Evolutionary conservation across 1,140 invertebrate genomes (phyloP), one percentile per base, ranked within the genome.

Genomic region (Leptestheria dahalacensis): DNA sequence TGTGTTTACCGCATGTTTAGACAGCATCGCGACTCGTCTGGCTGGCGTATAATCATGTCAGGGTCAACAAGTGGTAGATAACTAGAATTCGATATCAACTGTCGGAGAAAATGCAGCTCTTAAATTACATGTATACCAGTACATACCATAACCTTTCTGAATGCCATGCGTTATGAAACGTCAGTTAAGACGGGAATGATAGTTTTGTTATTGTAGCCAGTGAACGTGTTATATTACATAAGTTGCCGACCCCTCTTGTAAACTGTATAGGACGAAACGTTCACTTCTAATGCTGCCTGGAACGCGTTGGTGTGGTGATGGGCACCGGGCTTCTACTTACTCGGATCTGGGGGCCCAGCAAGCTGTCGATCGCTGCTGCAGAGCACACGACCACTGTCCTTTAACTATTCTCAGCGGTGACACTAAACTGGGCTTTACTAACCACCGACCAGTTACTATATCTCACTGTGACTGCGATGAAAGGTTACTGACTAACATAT

Each of bases 391-490:
- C 69, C 73, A 80, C 61, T 90, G 87, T 66, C 67, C 73, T 1
- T 63, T 74, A 61, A 80, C 79, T 65, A 88, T 92, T 63, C 77
- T 78, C 26, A 78, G 77, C 15, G 80, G 90, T 67, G 77, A 77
- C 18, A 77, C 75, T 58, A 78, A 77, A 66, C 89, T 80, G 70
- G 79, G 81, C 61, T 75, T 83, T 61, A 85, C 86, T 77, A 92
- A 92, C 76, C 81, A 77, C 68, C 78, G 82, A 54, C 83, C 86
- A 33, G 86, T 85, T 72, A 91, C 87, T 6, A 72, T 91, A n/a
- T 87, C 84, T 59, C 85, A 90, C 68, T 93, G 89, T 72, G 75
- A 74, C 54, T 92, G 90, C 71, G 90, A 93, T 74, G 78, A 79
- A 71, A 87, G 83, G 86, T 89, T 76, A 26, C 26, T 26, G 23